Evolutionary conservation across 2,113 vertebrate genomes (phyloP), one percentile per base, ranked within the genome.

Genomic region (Percopsis transmontana): DNA sequence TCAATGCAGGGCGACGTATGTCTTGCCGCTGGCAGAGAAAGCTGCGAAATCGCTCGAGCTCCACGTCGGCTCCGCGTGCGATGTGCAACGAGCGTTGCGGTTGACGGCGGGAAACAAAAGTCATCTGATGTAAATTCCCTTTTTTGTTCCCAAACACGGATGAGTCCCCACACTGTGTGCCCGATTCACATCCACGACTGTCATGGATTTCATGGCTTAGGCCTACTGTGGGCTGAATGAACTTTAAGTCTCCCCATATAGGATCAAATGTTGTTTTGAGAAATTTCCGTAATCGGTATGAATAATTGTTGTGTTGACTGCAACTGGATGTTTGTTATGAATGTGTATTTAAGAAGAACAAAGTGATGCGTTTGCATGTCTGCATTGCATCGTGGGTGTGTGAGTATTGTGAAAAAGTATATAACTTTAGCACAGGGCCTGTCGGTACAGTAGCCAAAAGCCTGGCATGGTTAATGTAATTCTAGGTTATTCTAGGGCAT

Each of bases 141-240:
- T n/a, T n/a, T n/a, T n/a, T 23, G 55, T 57, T 74, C 24, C 62
- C 42, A 41, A 51, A 51, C 62, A 24, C 39, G 6, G 39, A 45
- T 61, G 44, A 68, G 50, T 33, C 21, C 9, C 27, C 64, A 14
- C 24, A 72, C 27, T 40, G 38, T 0, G 2, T 41, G 18, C 27
- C 65, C 33, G 21, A 4, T 62, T 62, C 63, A 53, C 48, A 52
- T 61, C 38, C 15, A 15, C 20, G 57, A 12, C 20, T 18, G 13
- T 59, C 11, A 24, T 39, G 14, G 27, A 52, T 63, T 51, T 20
- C 18, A 16, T 52, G 61, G 61, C 33, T 1, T 41, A 24, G 27
- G 18, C 24, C 39, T 16, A 41, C 16, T 58, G 44, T 51, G 15
- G 61, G 20, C 27, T 42, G 57, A 27, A 4, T 11, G 1, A 53